Base-by-base conservation (phyloP, 2,113 vertebrate genomes). In the Saguinus midas region DNA sequence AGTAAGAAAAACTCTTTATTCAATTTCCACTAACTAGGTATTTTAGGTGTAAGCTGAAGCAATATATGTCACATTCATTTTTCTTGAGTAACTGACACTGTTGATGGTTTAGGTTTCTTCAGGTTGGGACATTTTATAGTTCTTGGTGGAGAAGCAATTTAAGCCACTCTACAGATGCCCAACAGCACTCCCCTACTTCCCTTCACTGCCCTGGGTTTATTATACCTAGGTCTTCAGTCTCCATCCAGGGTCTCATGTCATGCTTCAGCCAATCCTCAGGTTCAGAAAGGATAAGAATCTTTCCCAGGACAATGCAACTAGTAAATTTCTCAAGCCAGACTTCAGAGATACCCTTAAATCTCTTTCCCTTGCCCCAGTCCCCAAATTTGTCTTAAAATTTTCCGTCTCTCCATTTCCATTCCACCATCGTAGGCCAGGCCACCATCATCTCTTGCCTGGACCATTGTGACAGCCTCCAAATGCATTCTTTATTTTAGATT, bases 101-200 rank as follows among this genome's bases (percentile, higher is more conserved):
- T 12, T 89, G 45, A 23, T 13, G 79, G 32, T 84, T 78, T 37
- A 94, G 58, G 13, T 79, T 76, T 85, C 75, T 86, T 92, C 55
- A 35, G 45, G 11, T 43, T 66, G 45, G 29, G 23, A 55, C 18
- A 35, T 61, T 88, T 87, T 76, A 55, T 57, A 40, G 68, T 55
- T 57, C n/a, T 52, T 73, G 50, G 52, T 43, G 12, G 57, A 91
- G 3, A 16, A 58, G 16, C 1, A 1, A 55, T 66, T 48, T 27
- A 45, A 2, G 40, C 52, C 35, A 66, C 17, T 48, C 45, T 55
- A 37, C 21, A 81, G 79, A 58, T 17, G 27, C n/a, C 23, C 9
- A 14, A 52, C 21, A 17, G 6, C 4, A 6, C 11, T 61, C 37
- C 10, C 9, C 5, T 20, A 32, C 40, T 45, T 90, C n/a, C 48